Evolutionary conservation across 2,113 vertebrate genomes (phyloP).

Genomic region (Bujurquina vittata): DNA sequence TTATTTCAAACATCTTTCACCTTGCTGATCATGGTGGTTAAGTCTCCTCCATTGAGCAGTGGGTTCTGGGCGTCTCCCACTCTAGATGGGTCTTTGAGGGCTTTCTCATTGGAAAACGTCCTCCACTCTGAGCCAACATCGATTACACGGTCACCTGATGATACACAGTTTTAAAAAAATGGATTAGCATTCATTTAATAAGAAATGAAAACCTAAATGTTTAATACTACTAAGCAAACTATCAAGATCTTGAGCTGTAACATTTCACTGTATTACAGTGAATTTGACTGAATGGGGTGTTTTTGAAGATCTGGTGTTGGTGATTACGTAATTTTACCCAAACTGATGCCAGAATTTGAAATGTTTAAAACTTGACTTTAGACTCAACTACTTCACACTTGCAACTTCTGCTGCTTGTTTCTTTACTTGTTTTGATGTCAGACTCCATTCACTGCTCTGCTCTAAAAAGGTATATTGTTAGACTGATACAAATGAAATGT

Average conservation of each 20-base stretch:
- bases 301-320: background rate
- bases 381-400: background rate
- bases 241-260: background rate
- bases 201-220: background rate
- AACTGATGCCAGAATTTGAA: background rate
- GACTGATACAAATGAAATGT: background rate
- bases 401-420: background rate
- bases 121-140: constrained; percentile 99
- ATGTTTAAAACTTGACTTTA: background rate
- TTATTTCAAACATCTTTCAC: constrained; percentile 48
- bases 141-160: constrained; percentile 94
- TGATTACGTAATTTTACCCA: background rate
- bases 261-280: background rate
- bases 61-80: constrained; percentile 98
- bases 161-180: background rate
- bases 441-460: background rate
- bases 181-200: background rate
- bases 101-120: constrained; percentile 99
- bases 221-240: background rate
- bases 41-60: constrained; percentile 93
- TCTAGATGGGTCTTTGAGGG: constrained; percentile 97
- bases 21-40: constrained; percentile 98
- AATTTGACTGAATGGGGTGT: background rate
- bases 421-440: background rate
- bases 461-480: background rate